A percentile compares a stretch with the other conserved stretches of the same genome.
Evolutionary conservation across 2,113 vertebrate species (phyloP).

Genomic region (Ctenomys sociabilis): DNA sequence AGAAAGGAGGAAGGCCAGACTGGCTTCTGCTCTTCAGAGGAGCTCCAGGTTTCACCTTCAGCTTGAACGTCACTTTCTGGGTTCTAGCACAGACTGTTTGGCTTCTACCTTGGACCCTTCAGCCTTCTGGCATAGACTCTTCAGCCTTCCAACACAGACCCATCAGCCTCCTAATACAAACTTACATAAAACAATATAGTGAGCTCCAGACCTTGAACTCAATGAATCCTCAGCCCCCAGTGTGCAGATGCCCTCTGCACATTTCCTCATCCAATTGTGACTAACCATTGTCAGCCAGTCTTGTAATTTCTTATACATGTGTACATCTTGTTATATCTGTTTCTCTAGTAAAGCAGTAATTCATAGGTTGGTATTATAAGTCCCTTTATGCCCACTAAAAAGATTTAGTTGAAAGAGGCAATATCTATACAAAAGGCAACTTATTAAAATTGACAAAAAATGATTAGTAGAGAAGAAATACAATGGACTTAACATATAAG

Average conservation of each 20-base stretch:
- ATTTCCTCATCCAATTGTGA: neutral
- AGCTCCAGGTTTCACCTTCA: no score
- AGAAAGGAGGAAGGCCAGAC: no score
- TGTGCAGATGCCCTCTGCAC: neutral
- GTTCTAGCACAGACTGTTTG: no score
- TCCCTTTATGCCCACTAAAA: neutral
- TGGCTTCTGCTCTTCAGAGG: no score
- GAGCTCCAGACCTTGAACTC: neutral
- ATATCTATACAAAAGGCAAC: neutral
- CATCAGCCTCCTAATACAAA: no score
- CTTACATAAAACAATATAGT: neutral
- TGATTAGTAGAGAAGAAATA: neutral
- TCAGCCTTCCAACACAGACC: no score
- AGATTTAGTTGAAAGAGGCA: conserved; percentile 2
- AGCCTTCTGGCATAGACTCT: no score
- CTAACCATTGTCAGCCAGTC: neutral
- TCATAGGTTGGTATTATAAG: neutral
- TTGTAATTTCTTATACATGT: neutral
- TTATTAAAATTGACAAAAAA: conserved; percentile 26
- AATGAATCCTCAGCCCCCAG: neutral
- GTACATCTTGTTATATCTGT: neutral
- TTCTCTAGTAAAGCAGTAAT: neutral
- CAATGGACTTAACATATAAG: conserved; percentile 1
- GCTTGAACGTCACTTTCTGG: no score
- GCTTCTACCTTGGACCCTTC: no score